Evolutionary conservation across 2,113 vertebrate species (phyloP), one percentile per base, ranked within the genome.

Genomic region (Ctenodactylus gundi): DNA sequence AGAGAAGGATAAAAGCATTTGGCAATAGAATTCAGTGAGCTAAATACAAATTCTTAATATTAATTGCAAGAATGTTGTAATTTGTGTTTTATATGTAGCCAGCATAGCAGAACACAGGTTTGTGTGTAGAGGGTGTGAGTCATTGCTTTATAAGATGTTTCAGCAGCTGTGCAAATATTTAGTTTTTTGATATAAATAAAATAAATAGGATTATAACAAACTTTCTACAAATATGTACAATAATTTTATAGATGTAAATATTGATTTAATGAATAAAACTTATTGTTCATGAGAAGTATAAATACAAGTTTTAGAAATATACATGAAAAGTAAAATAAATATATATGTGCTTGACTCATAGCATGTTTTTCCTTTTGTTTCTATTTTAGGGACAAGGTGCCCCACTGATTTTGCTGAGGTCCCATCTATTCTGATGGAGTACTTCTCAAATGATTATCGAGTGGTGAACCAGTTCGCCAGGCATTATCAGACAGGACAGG

Each of bases 391-490:
- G 96, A 99, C 99, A 90, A 98, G 99, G 96, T 99, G 99, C 98
- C 96, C 99, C 6, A 99, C 99, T 29, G 99, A 99, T 98, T 99
- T 99, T 96, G 99, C 99, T 8, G 99, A 99, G 98, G 99, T 99
- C 46, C 99, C 99, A 1, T 99, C 99, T 83, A 99, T 99, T 96
- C 98, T 99, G 85, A 99, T 99, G 99, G 99, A 99, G 96, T 99
- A 99, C 95, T 99, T 99, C 98, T 99, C 99, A 88, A 99, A 98
- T 31, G 99, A 99, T 97, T 99, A 99, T 93, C 98, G 99, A 76
- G 99, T 99, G 73, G 98, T 99, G 92, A 99, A 98, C 97, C 99
- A 99, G 94, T 99, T 99, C 97, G 99, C 99, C 94, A 99, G 99
- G 11, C 99, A 99, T 95, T 99, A 99, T 97, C 98, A 99, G 98